phyloP scores from a whole-genome alignment of 2,888 invertebrate species.

The Halictus quadricinctus region DNA sequence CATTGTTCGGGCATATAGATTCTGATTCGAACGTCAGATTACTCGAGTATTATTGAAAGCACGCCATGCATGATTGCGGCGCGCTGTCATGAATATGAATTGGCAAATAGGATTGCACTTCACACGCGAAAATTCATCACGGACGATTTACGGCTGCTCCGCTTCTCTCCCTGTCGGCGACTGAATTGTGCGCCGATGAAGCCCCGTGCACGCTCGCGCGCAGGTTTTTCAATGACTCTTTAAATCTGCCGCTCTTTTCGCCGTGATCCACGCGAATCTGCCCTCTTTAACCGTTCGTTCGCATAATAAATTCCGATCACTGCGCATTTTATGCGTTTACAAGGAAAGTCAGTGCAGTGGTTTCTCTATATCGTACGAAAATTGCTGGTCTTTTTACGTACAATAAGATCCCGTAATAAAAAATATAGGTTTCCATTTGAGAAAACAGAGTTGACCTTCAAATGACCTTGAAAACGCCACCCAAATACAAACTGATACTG shows the following conservation, averaged over 20 bases:
- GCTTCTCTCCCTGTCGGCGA: constrained; percentile 35
- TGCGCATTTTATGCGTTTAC: no score
- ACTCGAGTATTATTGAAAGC: constrained; percentile 57
- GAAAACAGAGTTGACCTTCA: no score
- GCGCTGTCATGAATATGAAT: constrained; percentile 52
- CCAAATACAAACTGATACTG: no score
- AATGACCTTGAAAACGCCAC: no score
- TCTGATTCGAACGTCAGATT: constrained; percentile 49
- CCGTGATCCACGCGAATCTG: no score
- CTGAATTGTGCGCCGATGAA: constrained; percentile 22
- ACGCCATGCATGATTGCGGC: constrained; percentile 40
- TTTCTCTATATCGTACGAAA: no score
- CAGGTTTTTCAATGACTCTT: constrained; percentile 15
- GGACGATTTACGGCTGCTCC: constrained; percentile 42
- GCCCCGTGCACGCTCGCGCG: background rate
- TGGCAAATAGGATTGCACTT: constrained; percentile 55
- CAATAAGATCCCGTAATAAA: no score
- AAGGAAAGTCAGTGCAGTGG: no score
- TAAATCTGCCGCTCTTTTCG: background rate
- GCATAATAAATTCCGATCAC: background rate
- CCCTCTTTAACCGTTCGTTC: background rate
- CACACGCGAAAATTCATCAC: constrained; percentile 42
- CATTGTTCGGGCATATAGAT: constrained; percentile 47
- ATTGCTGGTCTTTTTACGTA: no score
- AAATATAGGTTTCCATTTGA: no score